Evolutionary conservation across 2,797 vertebrate genomes (phyloP), one percentile per base, ranked within the genome.

Genomic region (Brachyalestes nurse): DNA sequence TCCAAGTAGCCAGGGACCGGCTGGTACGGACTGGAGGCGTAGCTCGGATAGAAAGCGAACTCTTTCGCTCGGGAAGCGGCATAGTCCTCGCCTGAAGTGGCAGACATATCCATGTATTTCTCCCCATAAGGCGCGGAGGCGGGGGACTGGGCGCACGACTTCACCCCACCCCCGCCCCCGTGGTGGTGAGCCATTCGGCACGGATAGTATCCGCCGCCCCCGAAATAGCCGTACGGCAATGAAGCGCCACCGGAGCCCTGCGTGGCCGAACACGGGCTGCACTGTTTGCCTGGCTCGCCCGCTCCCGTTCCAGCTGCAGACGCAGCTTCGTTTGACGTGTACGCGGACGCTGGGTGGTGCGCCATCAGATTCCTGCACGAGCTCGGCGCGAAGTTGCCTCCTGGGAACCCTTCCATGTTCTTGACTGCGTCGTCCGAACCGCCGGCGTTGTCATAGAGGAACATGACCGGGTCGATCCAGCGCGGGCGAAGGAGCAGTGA

Each of bases 391-490:
- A 97, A 97, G 91, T 97, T 97, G 86, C 97, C 95, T 88, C 94
- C 94, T 6, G 93, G 86, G 82, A 94, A 95, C 77, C 93, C 95
- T 86, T 99, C 97, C 97, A 99, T 99, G 94, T 96, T 99, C 93
- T 97, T 98, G 93, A 92, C 96, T 92, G 96, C 95, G 81, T 98
- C 97, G 92, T 98, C 95, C 92, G 95, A 91, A 79, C 91, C 89
- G 83, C 88, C 85, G 86, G 85, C 91, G 96, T 95, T 97, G 94
- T 98, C 97, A 95, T 98, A 99, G 88, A 99, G 96, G 84, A 98
- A 99, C 97, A 99, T 98, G 94, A 99, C 95, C 92, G 97, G 97
- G 94, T 99, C 97, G 93, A 97, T 96, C 97, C 97, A 99, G 95
- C 96, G 97, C 91, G 97, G 96, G 89, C 97, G 97, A 93, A 99